Conservation (phyloP, 1,140 invertebrate genomes). For the Drosophila ercepeae region DNA sequence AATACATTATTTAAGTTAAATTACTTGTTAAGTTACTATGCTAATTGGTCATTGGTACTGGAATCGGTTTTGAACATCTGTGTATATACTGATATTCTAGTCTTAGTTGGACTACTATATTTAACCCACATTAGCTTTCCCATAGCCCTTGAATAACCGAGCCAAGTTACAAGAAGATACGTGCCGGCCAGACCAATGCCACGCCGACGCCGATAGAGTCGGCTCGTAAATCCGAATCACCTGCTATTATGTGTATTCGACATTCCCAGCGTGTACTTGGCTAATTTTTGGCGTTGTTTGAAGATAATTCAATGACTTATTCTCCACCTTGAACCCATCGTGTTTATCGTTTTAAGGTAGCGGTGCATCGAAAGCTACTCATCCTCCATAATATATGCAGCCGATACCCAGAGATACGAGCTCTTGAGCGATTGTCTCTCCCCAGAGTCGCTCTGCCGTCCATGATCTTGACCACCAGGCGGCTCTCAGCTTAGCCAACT, state of each 20-base stretch:
- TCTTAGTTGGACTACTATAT: neutral
- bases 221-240: conserved; percentile 1
- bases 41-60: neutral
- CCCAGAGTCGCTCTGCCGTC: conserved; percentile 36
- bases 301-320: conserved; percentile 1
- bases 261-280: conserved; percentile 6
- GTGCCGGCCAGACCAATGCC: conserved; percentile 54
- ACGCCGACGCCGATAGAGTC: conserved; percentile 2
- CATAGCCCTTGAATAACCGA: conserved; percentile 38
- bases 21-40: conserved; percentile 1
- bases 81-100: neutral
- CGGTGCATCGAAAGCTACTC: neutral
- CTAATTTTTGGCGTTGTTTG: neutral
- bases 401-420: conserved; percentile 1
- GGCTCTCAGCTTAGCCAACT: conserved; percentile 16
- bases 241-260: neutral
- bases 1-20: neutral
- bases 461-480: conserved; percentile 81
- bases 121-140: neutral
- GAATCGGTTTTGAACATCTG: neutral
- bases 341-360: neutral
- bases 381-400: conserved; percentile 1
- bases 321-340: neutral
- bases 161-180: conserved; percentile 37
- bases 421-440: conserved; percentile 2